A percentile compares a stretch with the other conserved stretches of the same genome.
These are phyloP conservation scores for Notodonta dromedarius DNA, from an alignment of 2,888 invertebrate species.

Conservation along the genomic window DNA sequence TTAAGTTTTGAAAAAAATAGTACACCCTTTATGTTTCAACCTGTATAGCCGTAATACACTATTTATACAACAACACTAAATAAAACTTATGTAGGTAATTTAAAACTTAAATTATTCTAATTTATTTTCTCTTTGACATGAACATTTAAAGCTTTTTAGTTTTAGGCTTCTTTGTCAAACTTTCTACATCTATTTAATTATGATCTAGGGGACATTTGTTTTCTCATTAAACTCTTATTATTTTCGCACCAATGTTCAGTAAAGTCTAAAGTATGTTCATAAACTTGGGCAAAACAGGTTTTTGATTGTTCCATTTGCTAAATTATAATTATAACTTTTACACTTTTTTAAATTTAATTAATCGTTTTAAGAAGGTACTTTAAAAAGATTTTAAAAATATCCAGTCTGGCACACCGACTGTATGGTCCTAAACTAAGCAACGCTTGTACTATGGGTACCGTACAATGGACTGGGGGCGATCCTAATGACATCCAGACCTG, in stretches of 20 bases:
- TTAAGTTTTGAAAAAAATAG: too few relatives aligned
- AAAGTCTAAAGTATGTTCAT: slow-evolving; percentile 6
- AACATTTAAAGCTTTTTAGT: slow-evolving; percentile 74
- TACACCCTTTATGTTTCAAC: too few relatives aligned
- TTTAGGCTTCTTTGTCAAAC: slow-evolving; percentile 61
- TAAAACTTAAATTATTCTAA: slow-evolving; percentile 17
- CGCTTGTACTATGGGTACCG: too few relatives aligned
- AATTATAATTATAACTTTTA: not conserved
- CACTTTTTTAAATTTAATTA: not conserved
- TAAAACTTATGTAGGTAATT: slow-evolving; percentile 12
- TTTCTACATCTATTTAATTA: slow-evolving; percentile 33
- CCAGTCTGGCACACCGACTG: too few relatives aligned
- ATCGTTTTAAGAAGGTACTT: too few relatives aligned
- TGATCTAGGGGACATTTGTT: slow-evolving; percentile 24
- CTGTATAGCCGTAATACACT: not conserved
- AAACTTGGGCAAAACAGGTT: too few relatives aligned
- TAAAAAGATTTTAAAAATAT: too few relatives aligned
- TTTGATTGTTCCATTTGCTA: too few relatives aligned
- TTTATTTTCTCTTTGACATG: slow-evolving; percentile 71
- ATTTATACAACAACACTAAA: slow-evolving; percentile 8
- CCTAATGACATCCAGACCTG: too few relatives aligned
- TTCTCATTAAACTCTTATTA: slow-evolving; percentile 22
- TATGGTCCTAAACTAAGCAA: too few relatives aligned
- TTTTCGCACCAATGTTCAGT: slow-evolving; percentile 21
- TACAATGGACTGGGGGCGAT: too few relatives aligned